These are phyloP conservation scores for Hemicordylus capensis DNA, from an alignment of 2,113 vertebrate genomes.

Conservation along the genomic window DNA sequence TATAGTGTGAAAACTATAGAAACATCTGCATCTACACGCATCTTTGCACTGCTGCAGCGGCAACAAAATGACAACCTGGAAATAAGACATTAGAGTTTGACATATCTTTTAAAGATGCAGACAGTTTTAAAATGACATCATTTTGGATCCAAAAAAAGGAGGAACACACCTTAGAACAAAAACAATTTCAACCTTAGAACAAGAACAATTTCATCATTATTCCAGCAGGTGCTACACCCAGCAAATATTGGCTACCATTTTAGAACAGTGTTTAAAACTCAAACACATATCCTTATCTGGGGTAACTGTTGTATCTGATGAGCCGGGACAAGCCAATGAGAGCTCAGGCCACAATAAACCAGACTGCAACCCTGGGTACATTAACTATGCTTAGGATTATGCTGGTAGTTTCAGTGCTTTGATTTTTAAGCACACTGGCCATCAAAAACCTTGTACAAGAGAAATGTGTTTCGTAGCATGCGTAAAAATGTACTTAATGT, in stretches of 20 bases:
- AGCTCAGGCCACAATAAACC: background rate
- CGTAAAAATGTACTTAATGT: background rate
- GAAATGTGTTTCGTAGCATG: background rate
- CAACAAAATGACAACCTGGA: background rate
- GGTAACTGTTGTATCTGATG: background rate
- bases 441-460: too few relatives aligned
- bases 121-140: background rate
- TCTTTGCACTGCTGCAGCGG: background rate
- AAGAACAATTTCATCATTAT: background rate
- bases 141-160: constrained; percentile 4
- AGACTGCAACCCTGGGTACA: background rate
- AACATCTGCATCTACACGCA: background rate
- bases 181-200: background rate
- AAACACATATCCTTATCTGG: background rate
- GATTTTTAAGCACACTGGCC: background rate
- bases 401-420: too few relatives aligned
- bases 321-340: background rate
- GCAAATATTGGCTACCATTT: background rate
- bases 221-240: background rate
- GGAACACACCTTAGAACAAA: background rate
- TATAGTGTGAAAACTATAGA: background rate
- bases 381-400: too few relatives aligned
- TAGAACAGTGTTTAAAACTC: background rate
- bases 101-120: background rate
- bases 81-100: background rate